Conservation (phyloP, 2,888 invertebrate genomes). For the Ophraella communa region DNA sequence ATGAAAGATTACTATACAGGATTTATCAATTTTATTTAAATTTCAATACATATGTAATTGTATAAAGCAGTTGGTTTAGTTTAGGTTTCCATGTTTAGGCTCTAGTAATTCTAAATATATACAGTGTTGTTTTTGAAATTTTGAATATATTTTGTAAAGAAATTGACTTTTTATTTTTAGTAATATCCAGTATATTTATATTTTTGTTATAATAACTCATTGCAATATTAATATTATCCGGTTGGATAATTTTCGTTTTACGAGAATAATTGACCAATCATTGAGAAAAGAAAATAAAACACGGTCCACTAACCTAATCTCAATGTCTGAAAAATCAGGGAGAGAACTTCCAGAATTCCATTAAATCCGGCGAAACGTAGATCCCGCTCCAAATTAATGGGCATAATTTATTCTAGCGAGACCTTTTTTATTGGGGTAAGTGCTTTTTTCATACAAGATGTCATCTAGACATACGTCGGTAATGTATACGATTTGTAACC, state of each 20-base stretch:
- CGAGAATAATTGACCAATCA: neutral
- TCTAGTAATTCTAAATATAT: no score
- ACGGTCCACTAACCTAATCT: neutral
- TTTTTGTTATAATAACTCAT: no score
- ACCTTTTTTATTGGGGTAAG: conserved; percentile 35
- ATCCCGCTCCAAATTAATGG: conserved; percentile 25
- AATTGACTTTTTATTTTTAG: no score
- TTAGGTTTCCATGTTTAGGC: no score
- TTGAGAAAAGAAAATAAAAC: neutral
- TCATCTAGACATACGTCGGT: conserved; percentile 34
- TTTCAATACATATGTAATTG: no score
- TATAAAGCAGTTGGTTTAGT: no score
- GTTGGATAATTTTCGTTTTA: neutral
- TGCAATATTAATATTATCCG: neutral
- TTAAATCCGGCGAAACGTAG: conserved; percentile 14
- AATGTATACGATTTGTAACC: conserved; percentile 38
- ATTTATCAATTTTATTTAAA: no score
- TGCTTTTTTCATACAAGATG: conserved; percentile 37
- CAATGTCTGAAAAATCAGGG: neutral
- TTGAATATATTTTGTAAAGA: no score
- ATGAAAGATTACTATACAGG: no score
- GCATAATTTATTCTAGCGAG: conserved; percentile 27
- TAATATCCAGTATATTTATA: no score
- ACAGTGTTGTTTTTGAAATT: no score
- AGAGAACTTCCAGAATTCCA: conserved; percentile 11